Conservation (phyloP, 1,140 invertebrate species). For the Ruditapes philippinarum region DNA sequence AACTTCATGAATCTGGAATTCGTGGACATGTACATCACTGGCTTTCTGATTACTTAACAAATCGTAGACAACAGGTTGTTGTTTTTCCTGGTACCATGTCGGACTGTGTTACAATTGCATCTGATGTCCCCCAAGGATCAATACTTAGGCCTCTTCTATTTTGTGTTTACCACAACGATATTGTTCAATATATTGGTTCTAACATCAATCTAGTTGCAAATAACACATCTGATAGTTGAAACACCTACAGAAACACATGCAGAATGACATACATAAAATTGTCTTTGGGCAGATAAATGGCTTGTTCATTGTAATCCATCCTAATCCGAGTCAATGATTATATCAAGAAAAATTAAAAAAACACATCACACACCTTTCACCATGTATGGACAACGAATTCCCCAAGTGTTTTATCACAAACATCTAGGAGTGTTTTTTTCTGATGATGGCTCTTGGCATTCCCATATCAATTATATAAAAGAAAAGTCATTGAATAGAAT, state of each 20-base stretch:
- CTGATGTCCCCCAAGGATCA: neutral
- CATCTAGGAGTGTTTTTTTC: slow-evolving; percentile 30
- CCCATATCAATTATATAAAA: slow-evolving; percentile 46
- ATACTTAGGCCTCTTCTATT: neutral
- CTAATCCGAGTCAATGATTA: slow-evolving; percentile 16
- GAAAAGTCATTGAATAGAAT: slow-evolving; percentile 41
- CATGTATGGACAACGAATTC: neutral
- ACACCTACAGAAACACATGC: neutral
- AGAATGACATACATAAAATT: neutral
- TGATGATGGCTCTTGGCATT: neutral
- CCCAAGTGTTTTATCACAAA: slow-evolving; percentile 2
- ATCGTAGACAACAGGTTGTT: neutral
- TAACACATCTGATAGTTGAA: neutral
- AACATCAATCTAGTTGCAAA: neutral
- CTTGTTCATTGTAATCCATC: slow-evolving; percentile 39
- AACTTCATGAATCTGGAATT: neutral
- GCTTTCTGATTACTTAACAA: neutral
- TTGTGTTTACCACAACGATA: neutral
- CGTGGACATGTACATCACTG: neutral
- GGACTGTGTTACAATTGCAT: neutral
- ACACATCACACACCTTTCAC: neutral
- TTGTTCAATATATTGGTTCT: neutral
- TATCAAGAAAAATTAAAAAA: neutral
- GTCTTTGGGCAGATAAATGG: neutral
- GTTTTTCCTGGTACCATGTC: neutral